A percentile compares a stretch with the other conserved stretches of the same genome.
These are phyloP conservation scores for Tetragnatha versicolor DNA, from an alignment of 1,140 invertebrate species.

Conservation along the genomic window DNA sequence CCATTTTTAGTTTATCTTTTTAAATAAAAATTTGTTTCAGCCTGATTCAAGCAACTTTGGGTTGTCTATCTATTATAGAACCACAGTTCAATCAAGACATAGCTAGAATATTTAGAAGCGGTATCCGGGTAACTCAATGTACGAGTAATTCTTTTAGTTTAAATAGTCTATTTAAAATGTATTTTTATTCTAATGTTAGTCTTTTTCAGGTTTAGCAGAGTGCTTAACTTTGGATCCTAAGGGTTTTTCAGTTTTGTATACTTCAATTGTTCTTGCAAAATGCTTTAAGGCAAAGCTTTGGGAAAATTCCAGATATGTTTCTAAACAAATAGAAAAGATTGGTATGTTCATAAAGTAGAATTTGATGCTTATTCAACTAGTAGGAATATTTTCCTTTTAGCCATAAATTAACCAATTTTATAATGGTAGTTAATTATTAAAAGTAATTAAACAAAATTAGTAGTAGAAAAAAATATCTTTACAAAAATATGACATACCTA, in stretches of 20 bases:
- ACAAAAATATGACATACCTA: no score
- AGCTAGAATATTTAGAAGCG: conserved; percentile 74
- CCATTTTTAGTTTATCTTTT: neutral
- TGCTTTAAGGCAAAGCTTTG: conserved; percentile 74
- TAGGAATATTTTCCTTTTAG: no score
- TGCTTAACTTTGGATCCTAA: conserved; percentile 60
- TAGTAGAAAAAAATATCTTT: no score
- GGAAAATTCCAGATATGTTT: conserved; percentile 77
- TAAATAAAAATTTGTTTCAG: conserved; percentile 62
- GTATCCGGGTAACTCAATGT: conserved; percentile 75
- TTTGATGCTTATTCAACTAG: no score
- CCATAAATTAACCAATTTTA: no score
- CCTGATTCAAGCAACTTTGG: conserved; percentile 77
- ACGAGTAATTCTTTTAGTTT: conserved; percentile 59
- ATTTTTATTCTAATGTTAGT: neutral
- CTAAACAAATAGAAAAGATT: conserved; percentile 75
- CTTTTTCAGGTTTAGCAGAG: conserved; percentile 64
- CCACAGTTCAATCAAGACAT: conserved; percentile 74
- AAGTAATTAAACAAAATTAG: no score
- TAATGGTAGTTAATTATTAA: no score
- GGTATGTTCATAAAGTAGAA: no score
- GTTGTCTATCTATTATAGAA: conserved; percentile 74
- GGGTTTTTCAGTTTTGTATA: conserved; percentile 66
- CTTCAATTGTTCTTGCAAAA: conserved; percentile 72
- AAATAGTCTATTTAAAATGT: neutral